Percentiles rank a stretch among this genome's conserved stretches.
These are phyloP conservation scores for Dryomyza anilis DNA, from an alignment of 2,888 invertebrate genomes.

Conservation along the genomic window DNA sequence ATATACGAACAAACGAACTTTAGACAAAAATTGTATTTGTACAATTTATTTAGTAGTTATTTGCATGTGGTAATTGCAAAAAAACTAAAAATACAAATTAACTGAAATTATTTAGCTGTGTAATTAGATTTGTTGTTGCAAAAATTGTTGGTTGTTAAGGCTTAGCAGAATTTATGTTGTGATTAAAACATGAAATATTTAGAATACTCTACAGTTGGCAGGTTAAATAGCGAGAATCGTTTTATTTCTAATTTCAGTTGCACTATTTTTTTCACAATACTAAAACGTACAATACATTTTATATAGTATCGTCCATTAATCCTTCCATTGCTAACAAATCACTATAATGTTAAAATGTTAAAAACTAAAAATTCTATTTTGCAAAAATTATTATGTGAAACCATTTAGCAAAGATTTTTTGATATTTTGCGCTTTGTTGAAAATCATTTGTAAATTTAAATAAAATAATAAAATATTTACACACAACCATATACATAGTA, in stretches of 20 bases:
- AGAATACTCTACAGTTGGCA: neutral
- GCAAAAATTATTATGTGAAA: neutral
- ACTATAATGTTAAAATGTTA: too few species aligned
- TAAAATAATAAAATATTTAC: slow-evolving; percentile 4
- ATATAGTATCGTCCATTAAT: slow-evolving; percentile 7
- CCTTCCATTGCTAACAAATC: slow-evolving; percentile 5
- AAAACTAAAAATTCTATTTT: neutral
- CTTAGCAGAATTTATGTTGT: neutral
- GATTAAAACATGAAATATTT: neutral
- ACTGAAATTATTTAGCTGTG: neutral
- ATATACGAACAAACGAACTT: slow-evolving; percentile 19
- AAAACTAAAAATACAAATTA: slow-evolving; percentile 15
- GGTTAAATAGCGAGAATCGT: neutral
- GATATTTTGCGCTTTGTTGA: neutral
- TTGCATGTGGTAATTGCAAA: neutral
- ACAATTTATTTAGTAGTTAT: neutral
- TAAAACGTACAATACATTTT: neutral
- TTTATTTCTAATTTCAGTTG: neutral
- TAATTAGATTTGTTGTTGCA: neutral
- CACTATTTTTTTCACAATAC: neutral
- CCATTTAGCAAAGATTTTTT: too few species aligned
- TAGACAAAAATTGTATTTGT: neutral
- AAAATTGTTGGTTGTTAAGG: neutral
- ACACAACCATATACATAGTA: neutral
- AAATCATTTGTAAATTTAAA: neutral